Evolutionary conservation across 2,113 vertebrate genomes (phyloP), one percentile per base, ranked within the genome.

Genomic region (Menura novaehollandiae): DNA sequence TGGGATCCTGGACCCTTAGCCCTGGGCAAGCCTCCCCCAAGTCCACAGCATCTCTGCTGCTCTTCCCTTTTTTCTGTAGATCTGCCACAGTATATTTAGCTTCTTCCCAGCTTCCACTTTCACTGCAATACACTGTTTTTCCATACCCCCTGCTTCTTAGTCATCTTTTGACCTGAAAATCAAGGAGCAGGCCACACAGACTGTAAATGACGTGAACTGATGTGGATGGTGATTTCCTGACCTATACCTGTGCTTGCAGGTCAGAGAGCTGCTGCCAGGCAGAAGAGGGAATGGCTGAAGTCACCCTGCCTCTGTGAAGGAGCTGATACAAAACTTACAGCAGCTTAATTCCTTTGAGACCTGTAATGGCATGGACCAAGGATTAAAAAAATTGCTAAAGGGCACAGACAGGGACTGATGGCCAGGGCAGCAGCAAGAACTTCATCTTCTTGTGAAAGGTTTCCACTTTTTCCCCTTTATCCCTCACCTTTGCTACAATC

Each of bases 1-100:
- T 2, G 4, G 23, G 8, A 46, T 55, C 13, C 16, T 1, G 0
- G 41, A 35, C 14, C 5, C 6, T 10, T 35, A 53, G 4, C 10
- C 19, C 19, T 4, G 2, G 21, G 63, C 30, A 69, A 86, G 10
- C 7, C 18, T 78, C 12, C 27, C 28, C 14, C 26, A 18, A 47
- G 9, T 24, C 39, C 58, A 13, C 66, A 68, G 7, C 39, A 39
- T 12, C 30, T 63, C 37, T 86, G 28, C 6, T 3, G 13, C 20
- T 44, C 32, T 63, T 72, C 26, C 7, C 1, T 67, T 39, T 20
- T 26, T 19, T 47, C 59, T 17, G 15, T 18, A 43, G 13, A 41
- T 69, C 62, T 64, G 44, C 17, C 7, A 53, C 18, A n/a, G 33
- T 39, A 41, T 43, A 79, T 88, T 67, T 56, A 89, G 30, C 39